Base-by-base conservation (phyloP, 2,113 vertebrate species). In the Alces alces region DNA sequence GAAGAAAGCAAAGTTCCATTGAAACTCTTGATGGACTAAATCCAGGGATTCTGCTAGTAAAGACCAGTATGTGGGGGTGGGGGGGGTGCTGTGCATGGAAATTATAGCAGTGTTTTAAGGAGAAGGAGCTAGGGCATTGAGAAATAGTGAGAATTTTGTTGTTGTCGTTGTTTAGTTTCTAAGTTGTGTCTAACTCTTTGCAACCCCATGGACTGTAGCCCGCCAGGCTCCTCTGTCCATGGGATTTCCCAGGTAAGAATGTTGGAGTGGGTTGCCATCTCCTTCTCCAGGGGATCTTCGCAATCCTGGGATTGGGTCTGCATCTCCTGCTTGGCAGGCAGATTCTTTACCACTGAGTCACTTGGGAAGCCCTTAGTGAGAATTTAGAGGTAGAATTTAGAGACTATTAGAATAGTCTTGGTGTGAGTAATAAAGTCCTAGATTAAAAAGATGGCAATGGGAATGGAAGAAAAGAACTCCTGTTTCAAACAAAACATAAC, bases 401-500 rank as follows among this genome's bases (percentile, higher is more conserved):
- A 73, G 66, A 2, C 52, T 55, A 33, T 36, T 54, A 13, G 52
- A 36, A 83, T 25, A 87, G 60, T 60, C 16, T 76, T 6, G 23
- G 30, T 28, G 14, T n/a, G 33, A 16, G 23, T 76, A 19, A 52
- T 73, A 17, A 16, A 61, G 60, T 23, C n/a, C 76, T 33, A 33
- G 23, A 17, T 55, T 58, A 19, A 76, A 61, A 61, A 91, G 39
- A 94, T 45, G 82, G 52, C n/a, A 70, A 21, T 10, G 8, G 52
- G 43, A 91, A 12, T 50, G 28, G 33, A 94, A 45, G 70, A 30
- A 60, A 79, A 87, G 28, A 45, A 54, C 58, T 43, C 6, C n/a
- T 28, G 47, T 82, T 85, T 89, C 60, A 80, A 70, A 54, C n/a
- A 55, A 82, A 94, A 52, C 45, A 82, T 28, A 60, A 9, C 27